Evolutionary conservation across 2,888 invertebrate species (phyloP).

Genomic region (Caenorhabditis doughertyi): DNA sequence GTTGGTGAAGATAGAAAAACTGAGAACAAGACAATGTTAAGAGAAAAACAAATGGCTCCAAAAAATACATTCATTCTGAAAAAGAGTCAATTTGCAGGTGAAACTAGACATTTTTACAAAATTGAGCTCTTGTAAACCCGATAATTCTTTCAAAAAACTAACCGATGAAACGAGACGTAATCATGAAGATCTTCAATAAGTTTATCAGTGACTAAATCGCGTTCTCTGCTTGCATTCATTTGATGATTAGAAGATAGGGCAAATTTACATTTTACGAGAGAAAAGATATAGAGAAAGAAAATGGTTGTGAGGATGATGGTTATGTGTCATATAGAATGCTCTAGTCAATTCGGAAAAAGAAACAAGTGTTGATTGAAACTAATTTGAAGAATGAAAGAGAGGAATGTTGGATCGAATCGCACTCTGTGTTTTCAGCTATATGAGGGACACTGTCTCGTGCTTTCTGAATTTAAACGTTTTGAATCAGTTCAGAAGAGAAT

Average conservation of each 20-base stretch:
- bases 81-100: too few species aligned
- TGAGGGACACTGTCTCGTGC: conserved; percentile 12
- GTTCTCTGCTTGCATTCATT: conserved; percentile 52
- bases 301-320: conserved; percentile 1
- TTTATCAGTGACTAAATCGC: conserved; percentile 40
- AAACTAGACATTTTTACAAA: too few species aligned
- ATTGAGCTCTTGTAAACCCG: too few species aligned
- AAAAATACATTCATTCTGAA: conserved; percentile 68
- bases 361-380: conserved; percentile 15
- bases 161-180: conserved; percentile 62
- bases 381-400: conserved; percentile 10
- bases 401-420: conserved; percentile 14
- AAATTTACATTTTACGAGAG: conserved; percentile 52
- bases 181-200: conserved; percentile 49
- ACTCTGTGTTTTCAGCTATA: conserved; percentile 23
- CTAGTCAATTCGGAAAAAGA: conserved; percentile 16
- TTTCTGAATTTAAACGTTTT: too few species aligned
- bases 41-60: conserved; percentile 61
- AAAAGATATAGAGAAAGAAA: conserved; percentile 28
- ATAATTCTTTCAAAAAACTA: too few species aligned
- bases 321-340: conserved; percentile 11
- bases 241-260: conserved; percentile 33
- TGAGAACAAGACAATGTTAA: conserved; percentile 65
- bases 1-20: conserved; percentile 61
- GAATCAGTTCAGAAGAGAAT: too few species aligned